These are phyloP conservation scores for Elaphurus davidianus DNA, from an alignment of 2,113 vertebrate genomes.

Conservation along the genomic window DNA sequence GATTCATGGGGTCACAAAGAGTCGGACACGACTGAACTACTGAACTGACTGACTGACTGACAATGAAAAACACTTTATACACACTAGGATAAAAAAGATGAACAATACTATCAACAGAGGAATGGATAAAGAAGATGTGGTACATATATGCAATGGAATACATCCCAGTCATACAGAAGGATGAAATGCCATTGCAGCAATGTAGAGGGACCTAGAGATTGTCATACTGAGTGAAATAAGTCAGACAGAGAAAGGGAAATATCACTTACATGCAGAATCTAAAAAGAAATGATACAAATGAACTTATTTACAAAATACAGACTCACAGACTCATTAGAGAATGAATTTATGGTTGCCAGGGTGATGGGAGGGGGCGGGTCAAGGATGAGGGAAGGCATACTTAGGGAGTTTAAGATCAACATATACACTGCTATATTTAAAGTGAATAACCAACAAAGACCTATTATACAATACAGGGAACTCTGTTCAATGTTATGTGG, in stretches of 20 bases:
- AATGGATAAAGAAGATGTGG: not conserved
- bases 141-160: not conserved
- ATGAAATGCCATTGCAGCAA: not conserved
- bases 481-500: not conserved
- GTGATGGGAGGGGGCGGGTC: not conserved
- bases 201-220: not conserved
- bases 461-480: not conserved
- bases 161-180: not conserved
- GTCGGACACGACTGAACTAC: too few relatives aligned
- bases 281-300: not conserved
- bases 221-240: not conserved
- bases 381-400: not conserved
- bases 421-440: not conserved
- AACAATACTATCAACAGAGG: not conserved
- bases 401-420: not conserved
- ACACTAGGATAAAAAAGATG: not conserved
- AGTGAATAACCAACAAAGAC: not conserved
- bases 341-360: not conserved
- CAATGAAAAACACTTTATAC: not conserved
- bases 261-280: not conserved
- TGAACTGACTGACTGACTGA: too few relatives aligned
- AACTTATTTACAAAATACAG: not conserved
- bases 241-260: not conserved
- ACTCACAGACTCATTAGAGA: not conserved
- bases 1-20: too few relatives aligned